Base-by-base conservation (phyloP, 2,797 vertebrate genomes). In the Acanthis flammea region DNA sequence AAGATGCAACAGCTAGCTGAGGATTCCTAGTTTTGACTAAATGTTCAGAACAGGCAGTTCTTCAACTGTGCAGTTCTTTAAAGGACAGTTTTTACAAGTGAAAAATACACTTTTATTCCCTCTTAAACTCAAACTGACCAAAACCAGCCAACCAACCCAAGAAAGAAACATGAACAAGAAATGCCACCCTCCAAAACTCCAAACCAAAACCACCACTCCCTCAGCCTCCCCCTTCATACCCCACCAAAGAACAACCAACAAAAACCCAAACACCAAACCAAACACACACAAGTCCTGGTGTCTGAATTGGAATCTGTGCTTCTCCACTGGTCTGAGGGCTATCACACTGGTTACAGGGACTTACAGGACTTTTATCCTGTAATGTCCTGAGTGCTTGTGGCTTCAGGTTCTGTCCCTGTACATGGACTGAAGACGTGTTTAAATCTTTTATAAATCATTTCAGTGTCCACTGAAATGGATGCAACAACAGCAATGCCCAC, bases 181-280 rank as follows among this genome's bases (percentile, higher is more conserved):
- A 42, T 2, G 0, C 2, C 4, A 1, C 6, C 19, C 19, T 24
- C 6, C 23, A 75, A 25, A 48, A 39, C 39, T 23, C 2, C 4
- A 14, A 62, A 22, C 22, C 3, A 31, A 61, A 82, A 15, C 4
- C 28, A 25, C 5, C 23, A 1, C 3, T 18, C 7, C 12, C 30
- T 53, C 51, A 53, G 30, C 51, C 18, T 53, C 30, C 12, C 11
- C 30, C 12, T 30, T 19, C 42, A 42, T 42, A 42, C 19, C n/a
- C 12, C 12, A 31, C 10, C 15, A 48, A 48, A 19, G 22, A 60
- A 47, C 15, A 27, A 19, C 19, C 31, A 67, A 11, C 2, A 11
- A 31, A 71, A 54, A 61, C 8, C 4, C 16, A 31, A 71, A 39
- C 27, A 5, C 14, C 17, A 60, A 75, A 47, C 10, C 9, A 77